Base-by-base conservation (phyloP, 2,888 invertebrate species). In the Machimus rusticus region DNA sequence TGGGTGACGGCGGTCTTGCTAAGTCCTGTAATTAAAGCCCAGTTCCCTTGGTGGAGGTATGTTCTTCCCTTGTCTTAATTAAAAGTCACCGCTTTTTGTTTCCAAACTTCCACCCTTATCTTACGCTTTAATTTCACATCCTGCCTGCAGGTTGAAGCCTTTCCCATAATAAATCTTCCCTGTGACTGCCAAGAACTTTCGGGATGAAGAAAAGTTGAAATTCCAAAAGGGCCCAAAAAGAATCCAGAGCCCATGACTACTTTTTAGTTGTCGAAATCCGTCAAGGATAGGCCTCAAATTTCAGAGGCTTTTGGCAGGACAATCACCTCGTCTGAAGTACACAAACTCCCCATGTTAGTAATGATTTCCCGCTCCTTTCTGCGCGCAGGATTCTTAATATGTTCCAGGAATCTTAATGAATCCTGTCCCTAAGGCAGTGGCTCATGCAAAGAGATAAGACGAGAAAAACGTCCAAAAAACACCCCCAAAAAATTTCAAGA, bases 301-400 rank as follows among this genome's bases (percentile, higher is more conserved):
- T 51, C 34, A 16, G 28, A 6, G 43, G 37, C 37, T 43, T 86
- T 86, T 55, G 37, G 55, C 37, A 77, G 86, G 86, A 86, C 86
- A 86, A 86, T 86, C 86, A 86, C 86, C 86, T 77, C 55, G 86
- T 86, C 86, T 86, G 76, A 55, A 86, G 86, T 77, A 77, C 55
- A 86, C 77, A 77, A 37, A 86, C 55, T 37, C 34, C 23, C 55
- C 34, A 74, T 39, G 76, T 77, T 37, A 86, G 86, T 86, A 86
- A 86, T 86, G 46, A 55, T 37, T 86, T 51, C 39, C 85, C 55
- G 9, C 74, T 66, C 37, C 39, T 74, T 16, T 74, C 28, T 51
- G 31, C 39, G 12, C 43, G 31, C 51, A 31, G 43, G 43, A 43
- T 43, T 85, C 85, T 74, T 85, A 85, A 85, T 85, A 74, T 74